Base-by-base conservation (phyloP, 2,113 vertebrate species). In the Takifugu flavidus region DNA sequence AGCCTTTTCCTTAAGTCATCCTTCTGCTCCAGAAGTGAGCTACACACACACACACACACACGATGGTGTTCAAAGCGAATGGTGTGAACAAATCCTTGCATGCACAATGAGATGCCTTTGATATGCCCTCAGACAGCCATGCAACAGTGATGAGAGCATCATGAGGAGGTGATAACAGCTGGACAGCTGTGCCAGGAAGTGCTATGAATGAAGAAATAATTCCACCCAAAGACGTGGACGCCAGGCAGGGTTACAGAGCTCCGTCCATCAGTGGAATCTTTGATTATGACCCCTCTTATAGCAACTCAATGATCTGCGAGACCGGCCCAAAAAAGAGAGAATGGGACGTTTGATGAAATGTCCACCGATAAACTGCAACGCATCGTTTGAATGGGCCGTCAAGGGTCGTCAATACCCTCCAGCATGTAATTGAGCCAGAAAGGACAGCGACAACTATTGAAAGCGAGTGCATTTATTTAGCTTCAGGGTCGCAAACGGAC, bases 11-110 rank as follows among this genome's bases (percentile, higher is more conserved):
- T 91, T 66, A 98, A 86, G 62, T 98, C 96, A 70, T 99, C 96
- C 44, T 98, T 99, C 85, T 99, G 95, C 67, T 95, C 95, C 88
- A 95, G 92, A 87, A 99, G 78, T 7, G 95, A 92, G 82, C 95
- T 98, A 74, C 42, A 65, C 7, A 51, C 59, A 61, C 49, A 80
- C 76, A 67, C 54, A 78, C 51, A 60, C 49, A 68, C 59, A 63
- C 53, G 49, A 59, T 59, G 25, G 25, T 12, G 31, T 59, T 77
- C 49, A 67, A 20, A 20, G 20, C 20, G 20, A 20, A 20, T 20
- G 20, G 20, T 20, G 20, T 20, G 20, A 20, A 45, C 44, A 13
- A 13, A 46, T 4, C 13, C 2, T 14, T 34, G 43, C 54, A 55
- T 51, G 25, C 47, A 49, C 15, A 10, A 55, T 31, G 25, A 15